Percentiles rank a stretch among this genome's conserved stretches.
Evolutionary conservation across 2,113 vertebrate species (phyloP).

Genomic region (Actenoides hombroni): DNA sequence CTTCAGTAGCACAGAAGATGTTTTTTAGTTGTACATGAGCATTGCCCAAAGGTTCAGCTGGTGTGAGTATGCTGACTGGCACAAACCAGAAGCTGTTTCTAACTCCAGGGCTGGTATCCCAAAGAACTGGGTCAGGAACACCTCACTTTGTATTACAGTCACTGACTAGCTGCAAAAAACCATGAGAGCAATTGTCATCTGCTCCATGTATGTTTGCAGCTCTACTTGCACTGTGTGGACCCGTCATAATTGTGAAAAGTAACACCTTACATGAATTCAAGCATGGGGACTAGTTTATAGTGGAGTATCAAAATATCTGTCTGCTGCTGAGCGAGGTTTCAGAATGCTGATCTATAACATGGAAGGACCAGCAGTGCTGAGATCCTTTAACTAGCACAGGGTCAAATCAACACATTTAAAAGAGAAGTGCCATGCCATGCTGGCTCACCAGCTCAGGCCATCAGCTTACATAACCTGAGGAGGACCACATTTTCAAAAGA

Average conservation of each 20-base stretch:
- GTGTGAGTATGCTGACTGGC: not conserved
- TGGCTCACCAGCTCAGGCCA: not conserved
- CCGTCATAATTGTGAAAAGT: not conserved
- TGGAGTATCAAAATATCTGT: rapidly evolving
- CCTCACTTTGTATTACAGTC: not conserved
- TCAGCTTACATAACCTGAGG: not conserved
- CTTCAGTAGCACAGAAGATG: not conserved
- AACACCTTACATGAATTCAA: not conserved
- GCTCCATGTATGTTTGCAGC: not conserved
- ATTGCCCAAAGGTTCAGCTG: not conserved
- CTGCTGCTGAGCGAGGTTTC: not conserved
- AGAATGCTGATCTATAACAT: not conserved
- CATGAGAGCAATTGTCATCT: not conserved
- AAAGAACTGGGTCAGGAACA: not conserved
- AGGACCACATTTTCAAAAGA: not conserved
- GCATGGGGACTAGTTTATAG: not conserved
- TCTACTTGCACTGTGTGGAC: not conserved
- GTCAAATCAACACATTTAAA: not conserved
- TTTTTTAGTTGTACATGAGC: not conserved
- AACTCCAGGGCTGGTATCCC: not conserved
- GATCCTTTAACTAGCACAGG: not conserved
- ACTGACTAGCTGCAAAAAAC: not conserved
- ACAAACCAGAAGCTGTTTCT: not conserved
- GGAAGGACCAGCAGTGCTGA: not conserved
- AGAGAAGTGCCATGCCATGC: not conserved